Evolutionary conservation across 2,888 invertebrate species (phyloP).

Genomic region (Argynnis bischoffii): DNA sequence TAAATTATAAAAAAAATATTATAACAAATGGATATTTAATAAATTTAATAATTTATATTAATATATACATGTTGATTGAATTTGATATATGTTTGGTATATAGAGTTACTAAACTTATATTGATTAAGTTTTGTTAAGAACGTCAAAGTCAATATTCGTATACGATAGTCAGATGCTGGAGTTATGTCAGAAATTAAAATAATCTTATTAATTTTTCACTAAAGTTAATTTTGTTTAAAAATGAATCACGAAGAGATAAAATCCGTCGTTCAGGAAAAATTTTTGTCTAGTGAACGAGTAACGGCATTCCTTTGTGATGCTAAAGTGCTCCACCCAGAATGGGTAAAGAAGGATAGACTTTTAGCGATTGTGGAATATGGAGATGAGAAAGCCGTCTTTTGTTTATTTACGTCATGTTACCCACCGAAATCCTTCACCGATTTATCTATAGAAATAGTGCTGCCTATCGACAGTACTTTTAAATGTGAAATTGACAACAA

Average conservation of each 20-base stretch:
- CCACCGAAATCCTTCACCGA: slow-evolving; percentile 89
- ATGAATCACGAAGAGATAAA: slow-evolving; percentile 79
- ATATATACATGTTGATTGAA: no score
- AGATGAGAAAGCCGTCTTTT: slow-evolving; percentile 78
- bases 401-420: slow-evolving; percentile 79
- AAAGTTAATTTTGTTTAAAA: slow-evolving; percentile 49
- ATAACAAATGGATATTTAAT: no score
- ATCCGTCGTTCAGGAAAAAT: slow-evolving; percentile 76
- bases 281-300: slow-evolving; percentile 73
- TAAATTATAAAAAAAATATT: no score
- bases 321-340: slow-evolving; percentile 74
- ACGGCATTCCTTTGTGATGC: slow-evolving; percentile 74
- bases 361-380: slow-evolving; percentile 76
- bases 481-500: slow-evolving; percentile 88
- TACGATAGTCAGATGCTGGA: slow-evolving; percentile 22
- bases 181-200: slow-evolving; percentile 32
- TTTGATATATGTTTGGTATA: no score
- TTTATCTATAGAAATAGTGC: slow-evolving; percentile 89
- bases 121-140: not conserved
- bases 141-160: slow-evolving; percentile 22
- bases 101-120: slow-evolving; percentile 8
- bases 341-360: slow-evolving; percentile 73
- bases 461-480: slow-evolving; percentile 91
- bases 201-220: slow-evolving; percentile 34
- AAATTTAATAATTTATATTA: no score